Percentiles rank a stretch among this genome's conserved stretches.
phyloP scores from a whole-genome alignment of 2,113 vertebrate species.

The Megaleporinus macrocephalus region DNA sequence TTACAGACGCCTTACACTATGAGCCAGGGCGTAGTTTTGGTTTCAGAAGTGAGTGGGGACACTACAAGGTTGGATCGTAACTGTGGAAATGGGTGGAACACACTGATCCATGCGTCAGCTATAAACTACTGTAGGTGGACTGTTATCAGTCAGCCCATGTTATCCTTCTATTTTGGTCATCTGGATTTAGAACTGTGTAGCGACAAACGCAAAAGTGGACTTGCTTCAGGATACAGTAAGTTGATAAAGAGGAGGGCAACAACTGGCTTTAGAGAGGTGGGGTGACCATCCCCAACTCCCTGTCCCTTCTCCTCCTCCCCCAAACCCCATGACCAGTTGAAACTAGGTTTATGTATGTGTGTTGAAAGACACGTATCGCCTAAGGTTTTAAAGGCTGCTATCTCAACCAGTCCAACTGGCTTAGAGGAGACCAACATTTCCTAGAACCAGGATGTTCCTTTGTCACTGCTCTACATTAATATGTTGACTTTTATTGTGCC shows the following conservation, averaged over 20 bases:
- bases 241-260: too few species aligned
- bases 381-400: neutral
- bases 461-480: neutral
- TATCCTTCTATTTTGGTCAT: neutral
- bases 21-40: neutral
- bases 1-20: neutral
- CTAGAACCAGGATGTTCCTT: neutral
- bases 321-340: too few species aligned
- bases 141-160: neutral
- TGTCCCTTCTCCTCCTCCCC: too few species aligned
- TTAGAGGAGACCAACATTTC: neutral
- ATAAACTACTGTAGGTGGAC: neutral
- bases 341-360: too few species aligned
- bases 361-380: neutral
- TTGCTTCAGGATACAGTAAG: too few species aligned
- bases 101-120: neutral
- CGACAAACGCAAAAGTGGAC: too few species aligned
- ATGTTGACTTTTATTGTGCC: neutral
- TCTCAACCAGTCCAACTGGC: neutral
- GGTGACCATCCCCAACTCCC: too few species aligned
- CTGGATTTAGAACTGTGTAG: too few species aligned
- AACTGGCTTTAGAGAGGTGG: too few species aligned
- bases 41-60: slow-evolving; percentile 21
- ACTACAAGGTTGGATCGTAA: neutral
- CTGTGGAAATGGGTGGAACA: neutral